phyloP scores from a whole-genome alignment of 35 echinoderm and acorn worm species.

The Acanthaster planci region DNA sequence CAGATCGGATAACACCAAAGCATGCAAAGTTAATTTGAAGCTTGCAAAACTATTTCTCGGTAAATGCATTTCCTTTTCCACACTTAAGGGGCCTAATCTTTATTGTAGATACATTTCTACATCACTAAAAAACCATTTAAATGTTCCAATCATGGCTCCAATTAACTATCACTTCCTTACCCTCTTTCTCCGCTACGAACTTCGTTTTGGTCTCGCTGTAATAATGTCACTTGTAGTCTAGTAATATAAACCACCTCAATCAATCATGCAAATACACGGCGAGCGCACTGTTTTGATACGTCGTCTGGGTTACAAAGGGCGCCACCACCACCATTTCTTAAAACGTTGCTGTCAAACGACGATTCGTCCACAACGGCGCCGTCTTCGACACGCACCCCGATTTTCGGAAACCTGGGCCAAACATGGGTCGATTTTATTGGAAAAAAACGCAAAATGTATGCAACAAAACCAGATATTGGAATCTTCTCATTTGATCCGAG shows the following conservation, averaged over 20 bases:
- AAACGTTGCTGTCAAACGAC: no score
- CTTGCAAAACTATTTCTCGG: no score
- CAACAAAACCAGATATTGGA: no score
- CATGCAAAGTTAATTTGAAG: no score
- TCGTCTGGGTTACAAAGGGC: slow-evolving; percentile 2
- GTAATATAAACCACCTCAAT: not conserved
- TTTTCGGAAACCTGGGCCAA: no score
- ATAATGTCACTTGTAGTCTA: no score
- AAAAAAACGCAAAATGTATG: no score
- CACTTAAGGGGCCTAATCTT: not conserved
- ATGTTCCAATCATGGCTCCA: not conserved
- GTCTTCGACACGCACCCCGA: no score
- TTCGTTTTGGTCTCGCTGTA: not conserved
- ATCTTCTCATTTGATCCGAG: no score
- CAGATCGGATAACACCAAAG: no score
- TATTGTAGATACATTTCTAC: not conserved
- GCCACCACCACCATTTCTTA: slow-evolving; percentile 3
- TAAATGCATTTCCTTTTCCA: not conserved
- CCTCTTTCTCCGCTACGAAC: not conserved
- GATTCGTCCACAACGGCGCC: no score
- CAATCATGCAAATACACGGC: not conserved
- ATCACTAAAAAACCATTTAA: not conserved
- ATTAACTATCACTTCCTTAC: not conserved
- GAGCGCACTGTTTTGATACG: not conserved
- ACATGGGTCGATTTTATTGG: no score